These are phyloP conservation scores for Hylia prasina DNA, from an alignment of 2,113 vertebrate species.

Conservation along the genomic window DNA sequence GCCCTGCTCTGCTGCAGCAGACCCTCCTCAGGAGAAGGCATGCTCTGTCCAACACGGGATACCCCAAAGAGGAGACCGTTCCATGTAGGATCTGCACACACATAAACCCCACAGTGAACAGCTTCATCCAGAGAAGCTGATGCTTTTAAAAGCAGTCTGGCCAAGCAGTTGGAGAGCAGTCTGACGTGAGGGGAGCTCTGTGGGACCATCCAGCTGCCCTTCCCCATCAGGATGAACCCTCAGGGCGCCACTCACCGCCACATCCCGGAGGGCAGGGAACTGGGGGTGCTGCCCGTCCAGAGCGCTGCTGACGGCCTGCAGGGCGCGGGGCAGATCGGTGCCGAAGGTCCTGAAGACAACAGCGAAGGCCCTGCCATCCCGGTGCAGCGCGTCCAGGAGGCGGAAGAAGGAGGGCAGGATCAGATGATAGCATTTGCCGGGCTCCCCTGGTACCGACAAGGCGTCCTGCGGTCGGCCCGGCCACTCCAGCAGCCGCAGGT, in stretches of 20 bases:
- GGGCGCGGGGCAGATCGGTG: constrained; percentile 73
- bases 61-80: neutral
- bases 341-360: constrained; percentile 86
- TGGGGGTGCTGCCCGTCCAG: constrained; percentile 81
- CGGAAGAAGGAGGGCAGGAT: constrained; percentile 88
- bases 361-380: constrained; percentile 72
- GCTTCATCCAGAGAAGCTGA: neutral
- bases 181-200: accelerated
- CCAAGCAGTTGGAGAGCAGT: neutral
- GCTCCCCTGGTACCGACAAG: constrained; percentile 72
- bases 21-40: neutral
- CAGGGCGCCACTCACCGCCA: constrained; percentile 42
- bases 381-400: constrained; percentile 75
- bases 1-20: neutral
- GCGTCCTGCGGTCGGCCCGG: constrained; percentile 66
- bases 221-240: accelerated
- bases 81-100: neutral
- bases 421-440: constrained; percentile 78
- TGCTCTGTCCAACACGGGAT: accelerated
- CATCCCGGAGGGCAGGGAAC: constrained; percentile 76
- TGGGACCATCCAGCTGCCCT: accelerated
- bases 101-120: neutral
- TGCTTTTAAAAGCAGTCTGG: neutral
- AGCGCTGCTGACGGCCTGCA: constrained; percentile 66
- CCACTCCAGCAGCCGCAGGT: constrained; percentile 82